Conservation (phyloP, 2,113 vertebrate species). For the Gymnobelideus leadbeateri region DNA sequence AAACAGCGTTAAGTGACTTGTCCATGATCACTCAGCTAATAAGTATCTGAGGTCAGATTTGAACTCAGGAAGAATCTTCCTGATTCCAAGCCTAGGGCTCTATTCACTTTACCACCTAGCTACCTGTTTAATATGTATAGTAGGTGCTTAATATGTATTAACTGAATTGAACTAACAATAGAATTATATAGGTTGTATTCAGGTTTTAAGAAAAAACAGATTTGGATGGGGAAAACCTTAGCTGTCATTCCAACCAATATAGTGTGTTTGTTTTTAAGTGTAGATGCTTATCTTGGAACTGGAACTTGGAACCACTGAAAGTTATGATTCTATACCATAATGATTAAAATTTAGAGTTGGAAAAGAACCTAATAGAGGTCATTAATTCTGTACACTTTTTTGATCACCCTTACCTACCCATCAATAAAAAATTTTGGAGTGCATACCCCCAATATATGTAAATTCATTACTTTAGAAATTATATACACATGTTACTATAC, state of each 20-base stretch:
- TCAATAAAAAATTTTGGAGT: not conserved
- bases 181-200: not conserved
- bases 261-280: not conserved
- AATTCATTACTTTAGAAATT: not conserved
- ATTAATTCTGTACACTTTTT: not conserved
- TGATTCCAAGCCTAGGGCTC: not conserved
- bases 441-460: not conserved
- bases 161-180: not conserved
- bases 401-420: not conserved
- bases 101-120: not conserved
- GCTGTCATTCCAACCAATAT: not conserved
- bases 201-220: not conserved
- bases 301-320: not conserved
- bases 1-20: not conserved
- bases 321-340: not conserved
- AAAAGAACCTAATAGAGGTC: not conserved
- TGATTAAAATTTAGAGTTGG: not conserved
- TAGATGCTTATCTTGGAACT: not conserved
- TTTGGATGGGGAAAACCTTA: not conserved
- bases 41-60: not conserved
- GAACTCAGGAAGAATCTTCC: not conserved
- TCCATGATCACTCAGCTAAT: not conserved
- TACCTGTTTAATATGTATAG: not conserved
- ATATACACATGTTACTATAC: not conserved
- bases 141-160: not conserved